Base-by-base conservation (phyloP, 2,888 invertebrate genomes). In the Cylloceria caligata region DNA sequence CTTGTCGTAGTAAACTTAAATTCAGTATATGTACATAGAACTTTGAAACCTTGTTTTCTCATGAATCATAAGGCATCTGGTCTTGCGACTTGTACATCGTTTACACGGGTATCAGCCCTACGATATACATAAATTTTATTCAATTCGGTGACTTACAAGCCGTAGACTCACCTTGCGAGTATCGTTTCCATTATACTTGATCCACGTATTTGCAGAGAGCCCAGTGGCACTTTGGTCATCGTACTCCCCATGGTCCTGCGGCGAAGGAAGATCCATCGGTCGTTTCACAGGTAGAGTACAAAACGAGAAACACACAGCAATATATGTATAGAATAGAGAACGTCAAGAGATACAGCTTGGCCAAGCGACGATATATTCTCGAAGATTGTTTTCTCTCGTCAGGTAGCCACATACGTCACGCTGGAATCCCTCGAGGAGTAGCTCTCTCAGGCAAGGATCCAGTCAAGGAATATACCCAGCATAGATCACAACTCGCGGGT, bases 381-480 rank as follows among this genome's bases (percentile, higher is more conserved):
- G 91, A 92, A 92, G 92, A 92, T 92, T 92, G 92, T 92, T 92
- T 92, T 92, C 92, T 92, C 92, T 91, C 91, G 91, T 91, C 92
- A 92, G 92, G 92, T 92, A 91, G 92, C 92, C 91, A 90, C 92
- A 92, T 92, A 92, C 90, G 92, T 92, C 92, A 92, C 88, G 88
- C 80, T 76, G 86, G 82, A 91, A 89, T 91, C 92, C 90, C 91
- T 85, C 55, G 89, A 89, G 92, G 81, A 88, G 86, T 78, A 57
- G 75, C 67, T 73, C 60, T 60, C 60, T 60, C 83, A 75, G 85
- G 87, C 87, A 88, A 87, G 87, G 88, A 86, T 71, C 77, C 86
- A 87, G 86, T 87, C 86, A 84, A 86, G 87, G 90, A 89, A 90
- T 90, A 90, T 88, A 90, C 89, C 87, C 87, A 87, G 88, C 89